Conservation (phyloP, 2,113 vertebrate species). For the Tauraco erythrolophus region DNA sequence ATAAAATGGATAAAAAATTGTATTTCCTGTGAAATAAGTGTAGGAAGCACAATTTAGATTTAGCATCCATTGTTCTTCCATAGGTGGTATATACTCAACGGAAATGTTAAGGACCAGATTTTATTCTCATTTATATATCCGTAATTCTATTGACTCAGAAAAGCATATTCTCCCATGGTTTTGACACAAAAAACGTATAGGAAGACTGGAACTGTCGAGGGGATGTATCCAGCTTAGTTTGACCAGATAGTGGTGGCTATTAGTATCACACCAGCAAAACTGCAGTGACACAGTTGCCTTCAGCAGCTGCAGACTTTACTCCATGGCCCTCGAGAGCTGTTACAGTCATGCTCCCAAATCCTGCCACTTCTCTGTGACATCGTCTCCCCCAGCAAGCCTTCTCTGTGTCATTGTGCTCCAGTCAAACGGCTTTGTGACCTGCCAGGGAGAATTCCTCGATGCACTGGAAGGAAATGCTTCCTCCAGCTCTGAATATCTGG, state of each 20-base stretch:
- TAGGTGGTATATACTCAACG: neutral
- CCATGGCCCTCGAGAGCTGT: neutral
- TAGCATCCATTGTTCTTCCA: conserved; percentile 4
- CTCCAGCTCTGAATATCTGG: neutral
- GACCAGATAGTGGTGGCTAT: neutral
- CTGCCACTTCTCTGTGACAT: neutral
- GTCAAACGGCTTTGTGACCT: neutral
- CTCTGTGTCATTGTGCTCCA: neutral
- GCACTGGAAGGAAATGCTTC: neutral
- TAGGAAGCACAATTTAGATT: conserved; percentile 20
- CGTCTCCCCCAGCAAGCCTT: neutral
- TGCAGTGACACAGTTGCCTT: neutral
- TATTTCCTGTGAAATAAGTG: conserved; percentile 62
- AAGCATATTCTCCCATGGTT: neutral
- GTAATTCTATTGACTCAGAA: neutral
- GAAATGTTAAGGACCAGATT: neutral
- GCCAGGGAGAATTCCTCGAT: neutral
- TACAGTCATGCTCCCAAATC: neutral
- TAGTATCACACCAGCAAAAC: neutral
- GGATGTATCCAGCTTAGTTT: neutral
- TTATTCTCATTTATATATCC: neutral
- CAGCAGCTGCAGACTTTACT: neutral
- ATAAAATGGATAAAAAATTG: conserved; percentile 71
- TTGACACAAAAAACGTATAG: neutral
- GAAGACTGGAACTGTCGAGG: neutral